Evolutionary conservation across 1,140 invertebrate species (phyloP).

Genomic region (Lucilia cuprina): DNA sequence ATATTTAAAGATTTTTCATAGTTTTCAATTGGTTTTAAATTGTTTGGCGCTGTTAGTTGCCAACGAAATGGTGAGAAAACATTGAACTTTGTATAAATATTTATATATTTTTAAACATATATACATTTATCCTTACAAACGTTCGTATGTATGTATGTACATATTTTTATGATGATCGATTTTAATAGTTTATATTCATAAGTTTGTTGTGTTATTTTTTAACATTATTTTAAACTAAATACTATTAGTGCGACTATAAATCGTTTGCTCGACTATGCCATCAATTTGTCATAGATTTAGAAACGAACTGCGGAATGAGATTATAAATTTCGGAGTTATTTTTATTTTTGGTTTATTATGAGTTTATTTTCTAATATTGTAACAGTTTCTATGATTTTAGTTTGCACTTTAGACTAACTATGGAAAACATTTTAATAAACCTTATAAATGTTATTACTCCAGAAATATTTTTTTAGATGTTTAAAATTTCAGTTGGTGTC

Average conservation of each 20-base stretch:
- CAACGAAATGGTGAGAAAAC: background rate
- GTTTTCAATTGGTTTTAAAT: conserved; percentile 27
- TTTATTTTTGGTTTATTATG: no score
- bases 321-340: no score
- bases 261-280: background rate
- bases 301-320: background rate
- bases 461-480: no score
- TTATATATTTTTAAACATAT: background rate
- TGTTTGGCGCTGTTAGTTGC: background rate
- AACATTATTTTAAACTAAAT: background rate
- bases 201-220: background rate
- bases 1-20: conserved; percentile 20
- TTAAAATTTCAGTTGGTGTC: no score
- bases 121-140: no score
- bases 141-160: no score
- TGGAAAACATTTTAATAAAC: no score
- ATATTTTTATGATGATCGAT: conserved; percentile 14
- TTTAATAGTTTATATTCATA: background rate
- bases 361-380: no score
- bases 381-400: no score
- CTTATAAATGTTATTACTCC: no score
- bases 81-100: background rate
- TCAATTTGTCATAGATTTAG: background rate
- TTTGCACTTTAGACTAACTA: no score
- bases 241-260: background rate